phyloP scores from a whole-genome alignment of 2,113 vertebrate genomes.

The Brachypodius melanocephalos region DNA sequence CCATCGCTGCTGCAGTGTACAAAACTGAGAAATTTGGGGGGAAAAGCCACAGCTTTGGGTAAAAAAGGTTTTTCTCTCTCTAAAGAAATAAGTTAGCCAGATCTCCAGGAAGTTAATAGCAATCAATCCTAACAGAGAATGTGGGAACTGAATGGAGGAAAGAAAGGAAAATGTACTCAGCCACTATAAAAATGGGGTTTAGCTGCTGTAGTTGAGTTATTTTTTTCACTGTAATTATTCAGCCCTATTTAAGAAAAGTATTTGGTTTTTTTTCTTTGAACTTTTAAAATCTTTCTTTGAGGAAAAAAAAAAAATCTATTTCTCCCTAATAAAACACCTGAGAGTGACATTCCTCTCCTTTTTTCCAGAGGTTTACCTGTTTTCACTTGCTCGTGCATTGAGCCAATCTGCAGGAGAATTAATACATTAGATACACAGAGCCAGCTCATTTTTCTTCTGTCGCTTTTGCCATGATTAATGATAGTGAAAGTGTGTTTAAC shows the following conservation, averaged over 20 bases:
- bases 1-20: accelerated
- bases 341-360: not conserved
- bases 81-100: not conserved
- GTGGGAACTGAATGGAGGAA: not conserved
- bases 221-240: not conserved
- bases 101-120: not conserved
- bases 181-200: not conserved
- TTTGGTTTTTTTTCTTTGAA: not conserved
- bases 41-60: not conserved
- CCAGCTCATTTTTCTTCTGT: conserved; percentile 71
- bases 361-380: not conserved
- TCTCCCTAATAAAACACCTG: not conserved
- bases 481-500: conserved; percentile 46
- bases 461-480: conserved; percentile 68
- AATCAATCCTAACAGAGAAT: not conserved
- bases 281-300: not conserved
- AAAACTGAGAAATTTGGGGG: accelerated
- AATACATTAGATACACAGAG: not conserved
- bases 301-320: not conserved
- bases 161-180: not conserved
- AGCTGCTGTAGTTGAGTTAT: not conserved
- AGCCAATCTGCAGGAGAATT: conserved; percentile 3
- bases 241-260: not conserved
- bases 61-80: no score
- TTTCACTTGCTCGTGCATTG: not conserved